phyloP scores from a whole-genome alignment of 1,140 invertebrate genomes.

The Drosophila sulfurigaster region DNA sequence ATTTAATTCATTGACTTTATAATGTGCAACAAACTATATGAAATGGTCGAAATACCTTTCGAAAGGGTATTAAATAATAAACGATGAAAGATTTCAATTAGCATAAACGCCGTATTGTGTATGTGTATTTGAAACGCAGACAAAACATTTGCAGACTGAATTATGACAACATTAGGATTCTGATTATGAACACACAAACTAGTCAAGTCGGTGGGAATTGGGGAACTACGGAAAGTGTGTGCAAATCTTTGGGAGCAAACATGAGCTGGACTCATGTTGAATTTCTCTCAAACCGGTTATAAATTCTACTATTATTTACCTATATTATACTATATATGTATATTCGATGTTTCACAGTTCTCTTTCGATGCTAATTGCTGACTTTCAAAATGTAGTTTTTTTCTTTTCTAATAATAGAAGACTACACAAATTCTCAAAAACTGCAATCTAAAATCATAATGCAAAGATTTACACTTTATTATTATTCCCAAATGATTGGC shows the following conservation, averaged over 20 bases:
- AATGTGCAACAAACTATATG: neutral
- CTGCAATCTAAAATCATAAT: neutral
- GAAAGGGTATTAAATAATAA: constrained; percentile 2
- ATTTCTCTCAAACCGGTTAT: constrained; percentile 43
- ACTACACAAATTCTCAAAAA: neutral
- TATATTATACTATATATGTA: neutral
- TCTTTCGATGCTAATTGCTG: constrained; percentile 6
- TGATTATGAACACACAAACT: constrained; percentile 10
- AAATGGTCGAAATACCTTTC: neutral
- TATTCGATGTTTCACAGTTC: neutral
- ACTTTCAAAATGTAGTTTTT: neutral
- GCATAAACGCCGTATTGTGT: constrained; percentile 23
- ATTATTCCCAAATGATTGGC: constrained; percentile 21
- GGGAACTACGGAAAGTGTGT: constrained; percentile 19
- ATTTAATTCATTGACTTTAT: neutral
- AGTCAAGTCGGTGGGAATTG: constrained; percentile 6
- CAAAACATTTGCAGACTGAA: constrained; percentile 31
- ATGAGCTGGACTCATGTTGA: constrained; percentile 10
- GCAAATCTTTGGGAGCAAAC: constrained; percentile 8
- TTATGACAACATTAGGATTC: constrained; percentile 25
- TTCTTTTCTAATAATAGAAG: constrained; percentile 5
- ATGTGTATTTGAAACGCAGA: constrained; percentile 18
- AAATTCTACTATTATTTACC: neutral
- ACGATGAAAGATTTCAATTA: constrained; percentile 41
- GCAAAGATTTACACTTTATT: neutral